Conservation (phyloP, 2,797 vertebrate genomes). For the Hirundo rustica region DNA sequence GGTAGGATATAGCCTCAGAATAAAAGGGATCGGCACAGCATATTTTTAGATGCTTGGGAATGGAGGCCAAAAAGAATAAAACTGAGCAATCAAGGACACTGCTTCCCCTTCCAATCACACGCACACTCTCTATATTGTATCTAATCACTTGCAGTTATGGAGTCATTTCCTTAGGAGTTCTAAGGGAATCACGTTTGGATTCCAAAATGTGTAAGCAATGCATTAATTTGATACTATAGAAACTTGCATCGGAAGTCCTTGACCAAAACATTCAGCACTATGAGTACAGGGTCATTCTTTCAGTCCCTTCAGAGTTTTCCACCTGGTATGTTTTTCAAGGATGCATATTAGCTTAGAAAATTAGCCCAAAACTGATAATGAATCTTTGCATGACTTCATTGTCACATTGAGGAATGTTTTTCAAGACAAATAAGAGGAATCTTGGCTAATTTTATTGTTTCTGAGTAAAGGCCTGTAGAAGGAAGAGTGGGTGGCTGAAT, state of each 20-base stretch:
- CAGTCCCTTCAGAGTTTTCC: background rate
- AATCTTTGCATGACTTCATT: background rate
- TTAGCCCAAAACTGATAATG: background rate
- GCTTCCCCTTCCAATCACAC: conserved; percentile 59
- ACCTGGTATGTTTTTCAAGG: background rate
- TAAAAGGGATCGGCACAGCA: conserved; percentile 7
- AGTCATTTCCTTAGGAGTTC: conserved; percentile 64
- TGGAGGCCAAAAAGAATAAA: conserved; percentile 39
- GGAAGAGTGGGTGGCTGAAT: conserved; percentile 37
- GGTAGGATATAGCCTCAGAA: conserved; percentile 59
- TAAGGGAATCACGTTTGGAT: conserved; percentile 22
- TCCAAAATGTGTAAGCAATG: conserved; percentile 33
- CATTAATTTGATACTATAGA: background rate
- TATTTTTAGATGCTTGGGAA: conserved; percentile 70
- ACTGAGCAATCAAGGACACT: conserved; percentile 56
- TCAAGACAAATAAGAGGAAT: conserved; percentile 1
- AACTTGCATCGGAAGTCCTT: background rate
- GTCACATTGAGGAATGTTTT: background rate
- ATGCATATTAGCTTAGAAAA: background rate
- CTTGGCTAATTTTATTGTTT: conserved; percentile 29
- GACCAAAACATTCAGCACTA: background rate
- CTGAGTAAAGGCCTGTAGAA: conserved; percentile 9
- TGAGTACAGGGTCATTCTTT: background rate
- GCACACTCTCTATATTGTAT: conserved; percentile 47
- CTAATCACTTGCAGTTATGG: conserved; percentile 44